phyloP scores from a whole-genome alignment of 92 coral and sea anemone genomes.

The Heliopora coerulea region DNA sequence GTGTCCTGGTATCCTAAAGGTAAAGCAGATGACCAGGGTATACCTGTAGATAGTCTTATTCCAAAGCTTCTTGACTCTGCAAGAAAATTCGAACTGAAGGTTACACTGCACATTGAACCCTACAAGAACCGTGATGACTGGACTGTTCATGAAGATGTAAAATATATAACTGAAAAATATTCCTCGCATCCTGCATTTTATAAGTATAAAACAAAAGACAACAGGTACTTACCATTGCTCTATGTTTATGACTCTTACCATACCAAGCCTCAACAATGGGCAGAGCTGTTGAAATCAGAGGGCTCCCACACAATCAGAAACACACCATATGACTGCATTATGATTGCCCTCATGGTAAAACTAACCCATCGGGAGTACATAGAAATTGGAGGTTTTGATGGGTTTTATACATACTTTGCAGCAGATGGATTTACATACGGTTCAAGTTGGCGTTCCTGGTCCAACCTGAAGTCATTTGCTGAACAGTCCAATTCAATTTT shows the following conservation, averaged over 20 bases:
- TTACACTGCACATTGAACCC: slow-evolving; percentile 86
- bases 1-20: slow-evolving; percentile 94
- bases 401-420: slow-evolving; percentile 95
- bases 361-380: slow-evolving; percentile 64
- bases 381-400: slow-evolving; percentile 92
- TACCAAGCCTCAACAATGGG: slow-evolving; percentile 82
- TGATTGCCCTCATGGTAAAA: slow-evolving; percentile 86
- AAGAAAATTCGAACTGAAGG: slow-evolving; percentile 60
- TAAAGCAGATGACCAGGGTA: slow-evolving; percentile 84
- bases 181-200: slow-evolving; percentile 79
- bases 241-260: slow-evolving; percentile 93
- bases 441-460: slow-evolving; percentile 82
- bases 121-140: slow-evolving; percentile 76
- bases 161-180: slow-evolving; percentile 70
- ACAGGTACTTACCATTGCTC: slow-evolving; percentile 66
- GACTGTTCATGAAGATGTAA: slow-evolving; percentile 74
- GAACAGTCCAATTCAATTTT: slow-evolving; percentile 72
- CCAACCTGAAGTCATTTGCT: slow-evolving; percentile 68
- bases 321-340: slow-evolving; percentile 85
- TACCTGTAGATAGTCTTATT: slow-evolving; percentile 66
- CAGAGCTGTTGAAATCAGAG: slow-evolving; percentile 62
- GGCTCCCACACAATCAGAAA: slow-evolving; percentile 83
- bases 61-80: slow-evolving; percentile 70
- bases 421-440: slow-evolving; percentile 86
- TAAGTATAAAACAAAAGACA: slow-evolving; percentile 64